Conservation (phyloP, 2,797 vertebrate species). For the Australoheros facetus region DNA sequence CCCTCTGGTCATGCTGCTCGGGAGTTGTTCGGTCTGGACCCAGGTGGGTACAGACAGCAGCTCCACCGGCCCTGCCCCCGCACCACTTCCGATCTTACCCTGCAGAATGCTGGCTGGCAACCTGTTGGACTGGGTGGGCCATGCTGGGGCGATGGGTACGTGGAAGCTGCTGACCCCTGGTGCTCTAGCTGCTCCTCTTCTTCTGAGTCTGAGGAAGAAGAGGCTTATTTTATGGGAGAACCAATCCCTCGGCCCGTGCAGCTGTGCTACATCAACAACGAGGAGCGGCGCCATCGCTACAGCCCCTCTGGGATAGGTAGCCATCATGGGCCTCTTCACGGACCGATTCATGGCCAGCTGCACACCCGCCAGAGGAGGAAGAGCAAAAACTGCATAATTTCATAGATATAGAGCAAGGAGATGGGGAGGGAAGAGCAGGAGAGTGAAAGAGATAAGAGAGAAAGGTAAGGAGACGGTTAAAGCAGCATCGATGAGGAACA, state of each 20-base stretch:
- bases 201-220: conserved; percentile 92
- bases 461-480: conserved; percentile 56
- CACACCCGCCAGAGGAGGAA: conserved; percentile 94
- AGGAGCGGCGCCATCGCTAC: conserved; percentile 94
- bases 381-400: conserved; percentile 99
- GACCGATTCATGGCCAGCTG: conserved; percentile 85
- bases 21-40: conserved; percentile 81
- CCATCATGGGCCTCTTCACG: conserved; percentile 77
- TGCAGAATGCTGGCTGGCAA: conserved; percentile 93
- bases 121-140: conserved; percentile 65
- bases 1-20: conserved; percentile 84
- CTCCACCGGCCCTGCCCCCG: conserved; percentile 91
- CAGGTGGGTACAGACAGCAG: conserved; percentile 84
- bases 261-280: conserved; percentile 93
- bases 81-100: conserved; percentile 94
- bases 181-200: conserved; percentile 98
- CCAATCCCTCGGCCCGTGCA: conserved; percentile 93
- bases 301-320: conserved; percentile 82
- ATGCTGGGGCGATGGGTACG: conserved; percentile 68
- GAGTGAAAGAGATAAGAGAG: conserved; percentile 52
- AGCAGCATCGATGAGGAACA: conserved; percentile 55
- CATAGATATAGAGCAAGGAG: conserved; percentile 80
- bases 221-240: conserved; percentile 95
- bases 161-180: conserved; percentile 77
- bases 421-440: conserved; percentile 48